These are phyloP conservation scores for Sapajus apella DNA, from an alignment of 2,113 vertebrate genomes.

Conservation along the genomic window DNA sequence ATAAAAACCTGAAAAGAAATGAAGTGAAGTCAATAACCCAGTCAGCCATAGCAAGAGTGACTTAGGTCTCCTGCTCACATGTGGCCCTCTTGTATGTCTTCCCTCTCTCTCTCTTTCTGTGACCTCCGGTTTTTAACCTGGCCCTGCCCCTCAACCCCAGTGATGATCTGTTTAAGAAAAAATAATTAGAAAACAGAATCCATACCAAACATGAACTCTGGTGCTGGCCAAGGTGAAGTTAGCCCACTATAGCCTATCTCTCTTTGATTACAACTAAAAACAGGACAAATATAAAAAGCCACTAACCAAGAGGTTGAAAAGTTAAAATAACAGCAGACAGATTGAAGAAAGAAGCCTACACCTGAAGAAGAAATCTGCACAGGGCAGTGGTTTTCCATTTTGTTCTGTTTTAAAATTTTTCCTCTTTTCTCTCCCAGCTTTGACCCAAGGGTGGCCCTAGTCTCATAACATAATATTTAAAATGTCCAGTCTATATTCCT, in stretches of 20 bases:
- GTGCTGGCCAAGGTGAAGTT: neutral
- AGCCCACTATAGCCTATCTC: neutral
- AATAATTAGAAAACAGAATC: neutral
- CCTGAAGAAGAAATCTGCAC: neutral
- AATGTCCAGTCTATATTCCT: neutral
- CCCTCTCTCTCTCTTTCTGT: neutral
- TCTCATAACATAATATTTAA: neutral
- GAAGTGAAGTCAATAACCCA: neutral
- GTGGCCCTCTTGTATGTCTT: neutral
- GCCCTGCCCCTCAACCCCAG: neutral
- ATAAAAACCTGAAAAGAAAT: slow-evolving; percentile 78
- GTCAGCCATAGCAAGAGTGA: neutral
- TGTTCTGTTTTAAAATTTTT: neutral
- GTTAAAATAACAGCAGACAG: neutral
- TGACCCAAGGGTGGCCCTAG: neutral
- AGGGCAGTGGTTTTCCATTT: neutral
- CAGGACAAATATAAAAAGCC: neutral
- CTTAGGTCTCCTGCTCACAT: neutral
- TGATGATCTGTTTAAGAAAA: neutral
- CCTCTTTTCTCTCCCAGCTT: neutral
- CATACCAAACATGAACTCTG: neutral
- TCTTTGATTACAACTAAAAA: neutral
- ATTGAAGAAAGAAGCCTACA: neutral
- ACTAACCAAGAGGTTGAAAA: neutral
- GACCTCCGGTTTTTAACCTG: neutral